phyloP scores from a whole-genome alignment of 30 jellyfish, hydroid and myxozoan genomes.

The Cassiopea andromeda region DNA sequence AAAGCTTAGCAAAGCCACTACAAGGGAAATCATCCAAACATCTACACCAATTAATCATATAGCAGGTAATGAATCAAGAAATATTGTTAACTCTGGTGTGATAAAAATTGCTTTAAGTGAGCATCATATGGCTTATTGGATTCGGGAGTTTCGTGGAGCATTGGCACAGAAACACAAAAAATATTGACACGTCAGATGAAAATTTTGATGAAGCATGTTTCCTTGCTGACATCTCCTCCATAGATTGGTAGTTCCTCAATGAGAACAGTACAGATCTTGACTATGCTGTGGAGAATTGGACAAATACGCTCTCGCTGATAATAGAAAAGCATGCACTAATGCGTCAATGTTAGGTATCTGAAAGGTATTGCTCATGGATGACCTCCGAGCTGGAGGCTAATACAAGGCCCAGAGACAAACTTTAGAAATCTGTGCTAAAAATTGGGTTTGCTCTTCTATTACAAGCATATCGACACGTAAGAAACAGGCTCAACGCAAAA shows the following conservation, averaged over 20 bases:
- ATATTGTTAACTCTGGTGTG: slow-evolving; percentile 28
- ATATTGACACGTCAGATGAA: slow-evolving; percentile 29
- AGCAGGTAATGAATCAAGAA: slow-evolving; percentile 32
- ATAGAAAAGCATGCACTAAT: no score
- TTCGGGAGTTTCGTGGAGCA: slow-evolving; percentile 15
- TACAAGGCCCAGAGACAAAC: no score
- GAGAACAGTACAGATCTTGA: slow-evolving; percentile 18
- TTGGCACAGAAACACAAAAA: slow-evolving; percentile 2
- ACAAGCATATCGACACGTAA: no score
- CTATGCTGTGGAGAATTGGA: no score
- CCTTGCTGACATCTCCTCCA: slow-evolving; percentile 14
- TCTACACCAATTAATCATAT: neutral
- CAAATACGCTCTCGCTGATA: no score
- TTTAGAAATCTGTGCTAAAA: no score
- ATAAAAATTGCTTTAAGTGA: slow-evolving; percentile 17
- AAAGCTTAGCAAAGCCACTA: slow-evolving; percentile 16
- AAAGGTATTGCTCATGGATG: no score
- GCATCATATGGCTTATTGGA: slow-evolving; percentile 24
- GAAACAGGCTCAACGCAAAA: no score
- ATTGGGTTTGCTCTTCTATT: no score
- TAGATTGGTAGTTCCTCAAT: slow-evolving; percentile 6
- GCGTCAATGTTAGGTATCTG: no score
- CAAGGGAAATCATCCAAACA: slow-evolving; percentile 13
- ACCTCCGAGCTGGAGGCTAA: no score
- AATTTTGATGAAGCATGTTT: slow-evolving; percentile 18